Conservation (phyloP, 2,113 vertebrate species). For the Uria lomvia region DNA sequence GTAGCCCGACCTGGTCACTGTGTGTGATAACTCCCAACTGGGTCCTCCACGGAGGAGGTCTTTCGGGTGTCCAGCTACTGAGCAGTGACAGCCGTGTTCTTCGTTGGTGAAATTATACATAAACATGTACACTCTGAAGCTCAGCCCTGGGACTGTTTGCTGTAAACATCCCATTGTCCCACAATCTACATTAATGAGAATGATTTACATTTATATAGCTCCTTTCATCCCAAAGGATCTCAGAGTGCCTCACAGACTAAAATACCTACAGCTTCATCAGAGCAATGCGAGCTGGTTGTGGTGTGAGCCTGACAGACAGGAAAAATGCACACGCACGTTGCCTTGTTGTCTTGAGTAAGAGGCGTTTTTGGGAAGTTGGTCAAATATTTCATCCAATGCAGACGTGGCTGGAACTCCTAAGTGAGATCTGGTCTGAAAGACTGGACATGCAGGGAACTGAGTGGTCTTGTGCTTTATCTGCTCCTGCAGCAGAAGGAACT, state of each 20-base stretch:
- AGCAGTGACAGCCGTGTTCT: neutral
- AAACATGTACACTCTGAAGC: neutral
- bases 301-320: neutral
- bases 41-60: neutral
- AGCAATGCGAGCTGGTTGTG: neutral
- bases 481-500: neutral
- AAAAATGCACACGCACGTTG: fast-evolving
- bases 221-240: conserved; percentile 40
- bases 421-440: neutral
- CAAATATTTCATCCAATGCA: neutral
- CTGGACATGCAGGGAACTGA: neutral
- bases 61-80: neutral
- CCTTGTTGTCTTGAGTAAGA: neutral
- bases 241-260: neutral
- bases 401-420: neutral
- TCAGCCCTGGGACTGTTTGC: conserved; percentile 19
- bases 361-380: neutral
- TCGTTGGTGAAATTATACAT: neutral
- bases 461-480: neutral
- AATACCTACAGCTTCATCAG: neutral
- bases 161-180: neutral
- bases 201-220: conserved; percentile 55
- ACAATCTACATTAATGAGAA: conserved; percentile 49
- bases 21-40: neutral
- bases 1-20: neutral